Conservation (phyloP, 1,140 invertebrate species). For the Sarcophaga bullata region DNA sequence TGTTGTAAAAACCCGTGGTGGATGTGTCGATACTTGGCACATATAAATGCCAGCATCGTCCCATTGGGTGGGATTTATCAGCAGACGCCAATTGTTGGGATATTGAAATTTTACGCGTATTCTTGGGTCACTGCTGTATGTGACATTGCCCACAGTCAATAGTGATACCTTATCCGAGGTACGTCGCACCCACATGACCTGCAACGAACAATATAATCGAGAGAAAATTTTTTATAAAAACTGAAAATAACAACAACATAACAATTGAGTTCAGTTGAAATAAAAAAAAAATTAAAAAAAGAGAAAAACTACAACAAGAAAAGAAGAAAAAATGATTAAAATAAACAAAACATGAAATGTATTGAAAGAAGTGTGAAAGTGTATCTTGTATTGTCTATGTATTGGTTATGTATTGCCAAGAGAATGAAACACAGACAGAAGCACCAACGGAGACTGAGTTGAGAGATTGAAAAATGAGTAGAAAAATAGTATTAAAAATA, state of each 20-base stretch:
- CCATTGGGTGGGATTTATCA: conserved; percentile 79
- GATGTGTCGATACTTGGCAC: conserved; percentile 87
- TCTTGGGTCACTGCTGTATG: conserved; percentile 78
- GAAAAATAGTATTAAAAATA: conserved; percentile 1
- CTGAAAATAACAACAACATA: background rate
- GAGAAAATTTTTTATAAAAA: conserved; percentile 12
- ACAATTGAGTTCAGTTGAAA: background rate
- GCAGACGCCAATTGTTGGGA: conserved; percentile 84
- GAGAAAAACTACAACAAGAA: background rate
- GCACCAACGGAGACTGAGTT: no score
- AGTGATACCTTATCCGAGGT: conserved; percentile 77
- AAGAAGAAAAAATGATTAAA: background rate
- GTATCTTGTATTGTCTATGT: no score
- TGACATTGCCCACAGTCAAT: conserved; percentile 78
- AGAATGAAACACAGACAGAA: no score
- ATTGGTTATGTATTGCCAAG: no score
- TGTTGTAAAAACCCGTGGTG: conserved; percentile 75
- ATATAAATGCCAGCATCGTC: conserved; percentile 83
- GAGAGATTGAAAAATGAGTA: no score
- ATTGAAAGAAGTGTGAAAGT: background rate
- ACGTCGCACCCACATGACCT: conserved; percentile 84
- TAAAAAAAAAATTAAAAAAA: background rate
- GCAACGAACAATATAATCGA: conserved; percentile 48
- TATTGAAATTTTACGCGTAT: conserved; percentile 81
- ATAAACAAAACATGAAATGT: background rate